phyloP scores from a whole-genome alignment of 2,888 invertebrate species.

The Temnothorax ravouxi region DNA sequence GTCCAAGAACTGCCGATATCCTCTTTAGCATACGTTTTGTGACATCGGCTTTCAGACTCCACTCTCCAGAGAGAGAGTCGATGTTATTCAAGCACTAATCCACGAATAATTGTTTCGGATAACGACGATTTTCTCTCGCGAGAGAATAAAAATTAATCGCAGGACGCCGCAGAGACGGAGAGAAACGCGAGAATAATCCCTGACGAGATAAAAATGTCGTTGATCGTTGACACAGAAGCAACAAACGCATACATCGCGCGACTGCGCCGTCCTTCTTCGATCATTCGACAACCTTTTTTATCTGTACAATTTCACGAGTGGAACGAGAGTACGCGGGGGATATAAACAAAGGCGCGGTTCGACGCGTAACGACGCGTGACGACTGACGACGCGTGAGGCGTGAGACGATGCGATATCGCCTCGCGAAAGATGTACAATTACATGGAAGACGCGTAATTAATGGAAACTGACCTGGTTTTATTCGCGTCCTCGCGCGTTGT shows the following conservation, averaged over 20 bases:
- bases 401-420: background rate
- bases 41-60: background rate
- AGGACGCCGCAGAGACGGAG: too few relatives aligned
- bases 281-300: background rate
- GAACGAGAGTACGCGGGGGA: background rate
- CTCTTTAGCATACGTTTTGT: conserved; percentile 8
- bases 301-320: background rate
- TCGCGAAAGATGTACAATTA: background rate
- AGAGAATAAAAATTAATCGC: background rate
- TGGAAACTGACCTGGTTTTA: conserved; percentile 20
- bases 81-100: background rate
- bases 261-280: background rate
- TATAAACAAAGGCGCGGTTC: conserved; percentile 23
- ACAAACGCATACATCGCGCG: background rate
- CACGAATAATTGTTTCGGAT: background rate
- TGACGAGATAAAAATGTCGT: background rate
- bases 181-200: background rate
- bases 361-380: background rate
- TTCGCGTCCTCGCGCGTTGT: background rate
- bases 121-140: background rate
- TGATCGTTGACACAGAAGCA: background rate
- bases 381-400: too few relatives aligned
- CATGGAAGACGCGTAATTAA: conserved; percentile 29
- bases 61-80: too few relatives aligned
- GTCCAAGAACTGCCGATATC: conserved; percentile 62